phyloP scores from a whole-genome alignment of 2,113 vertebrate species.

The Balaeniceps rex region DNA sequence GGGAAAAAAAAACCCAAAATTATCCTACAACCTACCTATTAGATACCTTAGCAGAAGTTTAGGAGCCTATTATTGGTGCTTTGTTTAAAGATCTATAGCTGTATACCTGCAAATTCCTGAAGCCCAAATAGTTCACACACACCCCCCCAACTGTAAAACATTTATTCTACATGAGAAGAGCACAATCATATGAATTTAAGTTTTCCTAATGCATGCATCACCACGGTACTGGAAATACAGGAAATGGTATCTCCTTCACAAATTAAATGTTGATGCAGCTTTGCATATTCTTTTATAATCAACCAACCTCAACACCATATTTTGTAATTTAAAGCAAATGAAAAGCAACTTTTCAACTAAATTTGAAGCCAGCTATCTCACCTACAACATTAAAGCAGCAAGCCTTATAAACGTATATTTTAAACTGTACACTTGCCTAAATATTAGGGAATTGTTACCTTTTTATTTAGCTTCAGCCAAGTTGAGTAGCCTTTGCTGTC shows the following conservation, averaged over 20 bases:
- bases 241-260: background rate
- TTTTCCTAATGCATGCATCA: background rate
- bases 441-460: constrained; percentile 72
- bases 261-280: background rate
- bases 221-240: background rate
- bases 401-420: background rate
- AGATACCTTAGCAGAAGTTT: background rate
- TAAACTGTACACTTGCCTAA: background rate
- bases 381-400: background rate
- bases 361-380: background rate
- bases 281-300: background rate
- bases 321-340: background rate
- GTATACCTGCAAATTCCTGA: background rate
- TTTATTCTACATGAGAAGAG: background rate
- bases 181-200: background rate
- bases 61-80: background rate
- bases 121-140: background rate
- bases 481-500: constrained; percentile 97
- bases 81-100: background rate
- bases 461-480: constrained; percentile 98
- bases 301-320: background rate
- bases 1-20: background rate
- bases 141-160: background rate
- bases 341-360: background rate
- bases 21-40: background rate